Base-by-base conservation (phyloP, 2,888 invertebrate genomes). In the Galeopsomyia nigrocyanea region DNA sequence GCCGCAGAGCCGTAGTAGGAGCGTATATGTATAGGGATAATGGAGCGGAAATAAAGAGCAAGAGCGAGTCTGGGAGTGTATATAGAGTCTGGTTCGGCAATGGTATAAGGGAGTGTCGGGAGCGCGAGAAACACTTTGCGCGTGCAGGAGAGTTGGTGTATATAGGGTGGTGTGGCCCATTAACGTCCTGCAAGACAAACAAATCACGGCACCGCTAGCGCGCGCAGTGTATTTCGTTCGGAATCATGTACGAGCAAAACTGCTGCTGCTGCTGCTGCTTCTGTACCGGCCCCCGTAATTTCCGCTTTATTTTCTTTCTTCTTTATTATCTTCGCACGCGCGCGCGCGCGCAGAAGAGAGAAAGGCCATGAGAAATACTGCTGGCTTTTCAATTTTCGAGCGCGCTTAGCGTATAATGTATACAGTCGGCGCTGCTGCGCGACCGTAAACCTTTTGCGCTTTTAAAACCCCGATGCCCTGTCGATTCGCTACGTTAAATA, bases 11-110 rank as follows among this genome's bases (percentile, higher is more conserved):
- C 17, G n/a, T n/a, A 10, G 58, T 1, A 22, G n/a, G 21, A 14
- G 47, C 16, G 22, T 16, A n/a, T n/a, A n/a, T n/a, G n/a, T 22
- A 50, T 14, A 14, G 57, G 64, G 67, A 74, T 73, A 73, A 75
- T 75, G 71, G 71, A 71, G 71, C 71, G 75, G 71, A 75, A 74
- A 75, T 75, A 74, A 75, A 69, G 64, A 65, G 71, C 58, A 39
- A 46, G 31, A 17, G n/a, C n/a, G 5, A 26, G 31, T 26, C 22
- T 16, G 57, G 57, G 31, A 17, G 57, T 10, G 13, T 14, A 16
- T 14, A 17, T 56, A 13, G 21, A 6, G n/a, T 14, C 26, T 14
- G 31, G 39, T 57, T 57, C 39, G 31, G 17, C 16, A 1, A n/a
- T 1, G 50, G 50, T 13, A 13, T 39, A 39, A 5, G 46, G 53